Evolutionary conservation across 1,140 invertebrate genomes (phyloP), one percentile per base, ranked within the genome.

Genomic region (Drosophila aff.): DNA sequence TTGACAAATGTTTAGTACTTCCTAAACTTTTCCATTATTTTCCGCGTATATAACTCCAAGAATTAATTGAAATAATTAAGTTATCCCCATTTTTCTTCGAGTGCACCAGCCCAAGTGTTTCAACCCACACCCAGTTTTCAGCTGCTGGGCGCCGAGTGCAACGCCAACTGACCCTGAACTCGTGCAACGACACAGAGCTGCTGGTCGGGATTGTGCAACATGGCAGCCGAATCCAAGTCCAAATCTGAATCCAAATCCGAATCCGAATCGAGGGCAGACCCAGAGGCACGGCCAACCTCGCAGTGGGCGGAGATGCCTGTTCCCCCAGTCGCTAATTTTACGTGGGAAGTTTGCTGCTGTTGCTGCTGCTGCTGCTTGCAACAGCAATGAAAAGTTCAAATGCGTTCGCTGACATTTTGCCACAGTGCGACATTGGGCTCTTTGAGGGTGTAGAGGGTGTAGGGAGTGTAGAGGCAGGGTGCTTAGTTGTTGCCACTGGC

Each of bases 331-430:
- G 15, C 62, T 5, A 52, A 52, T 31, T 57, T 73, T 64, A 78
- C 76, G 73, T 72, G 79, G 59, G 67, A 57, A 46, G 64, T 60
- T 49, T 50, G 47, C 46, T 44, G 43, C 18, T 46, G 43, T 2
- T 46, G 5, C 21, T 23, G 44, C 18, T 50, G 47, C 46, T 13
- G 44, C 21, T 47, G 13, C 44, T 23, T 49, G 46, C 46, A 50
- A 60, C 64, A 61, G 66, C 73, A 84, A 72, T 69, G 75, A 82
- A 87, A 77, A 80, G 83, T 87, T 87, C 83, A 87, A 82, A 87
- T 74, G 77, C 83, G 83, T 87, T 80, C 84, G 80, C 83, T 87
- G 80, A 87, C 80, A 87, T 87, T 82, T 82, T 61, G 74, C 74
- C 57, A 44, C 57, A 77, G 67, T 46, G 59, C 61, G 71, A 82